Base-by-base conservation (phyloP, 1,140 invertebrate species). In the Oryzaephilus surinamensis region DNA sequence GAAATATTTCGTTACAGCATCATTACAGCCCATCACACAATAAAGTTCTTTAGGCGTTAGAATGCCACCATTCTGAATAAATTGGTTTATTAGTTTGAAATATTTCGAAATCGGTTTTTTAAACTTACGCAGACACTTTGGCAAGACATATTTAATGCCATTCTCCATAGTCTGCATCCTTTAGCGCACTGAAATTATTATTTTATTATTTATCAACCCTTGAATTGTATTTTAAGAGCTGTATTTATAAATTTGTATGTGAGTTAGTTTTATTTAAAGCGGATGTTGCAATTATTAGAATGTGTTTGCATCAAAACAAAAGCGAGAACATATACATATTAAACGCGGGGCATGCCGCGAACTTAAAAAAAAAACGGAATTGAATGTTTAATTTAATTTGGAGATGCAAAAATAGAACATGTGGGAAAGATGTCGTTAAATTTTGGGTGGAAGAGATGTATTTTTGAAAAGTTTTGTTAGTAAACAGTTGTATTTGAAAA, bases 11-110 rank as follows among this genome's bases (percentile, higher is more conserved):
- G 77, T 79, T 32, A 85, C 59, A 28, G 84, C 81, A 59, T 81
- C 74, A 61, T 83, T 77, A 62, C 87, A 82, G 36, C 81, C 84
- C 61, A 80, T 73, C n/a, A 81, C 74, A 56, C 83, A 86, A 52
- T 81, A 84, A 3, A 85, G 59, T 59, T 80, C 74, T 52, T 81
- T 73, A 6, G 74, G 71, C 43, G 76, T 71, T 24, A 80, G 60
- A 15, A 75, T 60, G 50, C 76, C 74, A 45, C 72, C 73, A 63
- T 82, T 81, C 77, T 81, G 62, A 27, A 66, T 70, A 58, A n/a
- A n/a, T 27, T 16, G 4, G 3, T 15, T 6, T 11, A 18, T 28
- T 20, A 12, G 12, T 6, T 27, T 3, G 12, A 5, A 5, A 4
- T 36, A 14, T 26, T 11, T 24, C 23, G 14, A 24, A 24, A 35